Percentiles rank a stretch among this genome's conserved stretches.
Evolutionary conservation across 1,140 invertebrate species (phyloP).

Genomic region (Cyrtorhinus lividipennis): DNA sequence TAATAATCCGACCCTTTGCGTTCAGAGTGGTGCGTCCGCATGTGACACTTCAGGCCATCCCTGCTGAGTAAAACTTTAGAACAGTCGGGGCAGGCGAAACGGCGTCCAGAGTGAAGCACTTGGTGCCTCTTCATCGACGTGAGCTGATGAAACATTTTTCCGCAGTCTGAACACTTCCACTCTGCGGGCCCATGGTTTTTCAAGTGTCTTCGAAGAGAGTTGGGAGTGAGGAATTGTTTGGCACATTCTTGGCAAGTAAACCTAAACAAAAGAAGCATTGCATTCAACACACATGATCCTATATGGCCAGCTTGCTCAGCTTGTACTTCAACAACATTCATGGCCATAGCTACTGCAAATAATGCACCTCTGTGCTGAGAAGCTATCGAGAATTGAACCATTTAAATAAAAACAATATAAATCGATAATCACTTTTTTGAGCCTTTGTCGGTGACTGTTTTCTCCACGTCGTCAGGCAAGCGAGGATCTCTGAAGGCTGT

Average conservation of each 20-base stretch:
- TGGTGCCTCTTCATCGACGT: not conserved
- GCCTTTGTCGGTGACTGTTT: too few relatives aligned
- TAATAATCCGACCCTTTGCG: not conserved
- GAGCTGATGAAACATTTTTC: constrained; percentile 1
- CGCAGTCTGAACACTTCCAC: not conserved
- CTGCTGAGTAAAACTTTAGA: not conserved
- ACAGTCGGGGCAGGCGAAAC: not conserved
- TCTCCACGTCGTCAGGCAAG: too few relatives aligned
- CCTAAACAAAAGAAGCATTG: not conserved
- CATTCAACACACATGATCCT: too few relatives aligned
- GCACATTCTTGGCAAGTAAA: not conserved
- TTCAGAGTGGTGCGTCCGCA: not conserved
- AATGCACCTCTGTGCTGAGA: too few relatives aligned
- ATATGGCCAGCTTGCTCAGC: too few relatives aligned
- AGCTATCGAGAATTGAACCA: too few relatives aligned
- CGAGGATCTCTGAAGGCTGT: too few relatives aligned
- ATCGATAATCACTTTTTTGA: too few relatives aligned
- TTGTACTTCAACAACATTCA: too few relatives aligned
- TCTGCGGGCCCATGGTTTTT: not conserved
- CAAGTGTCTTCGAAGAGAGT: not conserved
- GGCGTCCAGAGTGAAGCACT: not conserved
- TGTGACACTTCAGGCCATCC: constrained; percentile 3
- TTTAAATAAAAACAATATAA: too few relatives aligned
- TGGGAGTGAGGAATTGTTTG: not conserved
- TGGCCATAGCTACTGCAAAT: too few relatives aligned